Conservation (phyloP, 2,888 invertebrate genomes). For the Podabrus alpinus region DNA sequence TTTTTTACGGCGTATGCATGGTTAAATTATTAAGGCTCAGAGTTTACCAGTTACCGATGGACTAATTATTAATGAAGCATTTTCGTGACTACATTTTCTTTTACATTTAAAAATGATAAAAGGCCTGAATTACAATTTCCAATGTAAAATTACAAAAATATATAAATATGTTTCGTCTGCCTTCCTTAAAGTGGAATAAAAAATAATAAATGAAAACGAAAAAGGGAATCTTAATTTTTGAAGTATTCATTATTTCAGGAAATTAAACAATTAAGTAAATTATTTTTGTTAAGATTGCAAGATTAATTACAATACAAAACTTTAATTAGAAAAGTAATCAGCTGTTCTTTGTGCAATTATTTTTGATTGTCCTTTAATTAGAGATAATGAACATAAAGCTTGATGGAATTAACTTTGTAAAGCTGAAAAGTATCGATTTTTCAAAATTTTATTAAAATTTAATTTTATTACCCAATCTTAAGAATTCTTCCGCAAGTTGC, state of each 20-base stretch:
- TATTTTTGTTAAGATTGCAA: not conserved
- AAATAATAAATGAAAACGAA: not conserved
- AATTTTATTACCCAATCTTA: not conserved
- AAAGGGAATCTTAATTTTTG: not conserved
- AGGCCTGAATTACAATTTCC: not conserved
- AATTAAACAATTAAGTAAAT: not conserved
- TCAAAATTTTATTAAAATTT: not conserved
- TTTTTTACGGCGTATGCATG: not conserved
- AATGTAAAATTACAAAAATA: not conserved
- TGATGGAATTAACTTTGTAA: not conserved
- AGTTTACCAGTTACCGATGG: too few relatives aligned
- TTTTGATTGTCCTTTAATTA: not conserved
- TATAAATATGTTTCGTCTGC: not conserved
- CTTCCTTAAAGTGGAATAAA: not conserved
- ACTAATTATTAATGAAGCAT: too few relatives aligned
- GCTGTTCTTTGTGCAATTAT: not conserved
- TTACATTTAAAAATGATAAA: not conserved
- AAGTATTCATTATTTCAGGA: not conserved
- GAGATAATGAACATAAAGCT: not conserved
- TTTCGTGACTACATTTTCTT: not conserved
- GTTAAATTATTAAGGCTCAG: too few relatives aligned
- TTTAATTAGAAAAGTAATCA: not conserved
- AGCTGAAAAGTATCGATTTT: not conserved
- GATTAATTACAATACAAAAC: not conserved
- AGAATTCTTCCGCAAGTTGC: not conserved